Base-by-base conservation (phyloP, 2,113 vertebrate genomes). In the Bettongia penicillata region DNA sequence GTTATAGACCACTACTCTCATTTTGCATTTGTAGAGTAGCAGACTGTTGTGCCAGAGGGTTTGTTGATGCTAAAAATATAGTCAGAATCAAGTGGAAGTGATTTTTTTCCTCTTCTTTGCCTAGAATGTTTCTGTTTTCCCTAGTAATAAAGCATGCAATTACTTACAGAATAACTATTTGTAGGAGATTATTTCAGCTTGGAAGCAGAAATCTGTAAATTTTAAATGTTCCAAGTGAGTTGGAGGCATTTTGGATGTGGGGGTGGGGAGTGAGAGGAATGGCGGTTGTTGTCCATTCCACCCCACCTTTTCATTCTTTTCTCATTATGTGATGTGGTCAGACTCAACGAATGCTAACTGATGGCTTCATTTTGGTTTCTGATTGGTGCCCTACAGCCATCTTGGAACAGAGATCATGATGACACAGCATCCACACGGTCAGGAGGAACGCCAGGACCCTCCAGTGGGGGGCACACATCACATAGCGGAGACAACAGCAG, bases 401-500 rank as follows among this genome's bases (percentile, higher is more conserved):
- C 99, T 98, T 99, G 99, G 99, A 99, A 99, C 99, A 99, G 99
- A 99, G 99, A 99, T 98, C 99, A 99, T 0, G 99, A 99, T 93
- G 99, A 99, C 98, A 99, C 99, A 0, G 99, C 99, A 0, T 99
- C 99, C 5, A 99, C 99, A 0, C 99, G 99, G 95, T 99, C 99
- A 0, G 99, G 99, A 95, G 99, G 99, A 94, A 99, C 99, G 47
- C 99, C 99, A 0, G 99, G 99, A 37, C 99, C 99, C 37, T 99
- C 99, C 98, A 99, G 99, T 5, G 99, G 99, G 7, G 99, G 99
- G 97, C 99, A 99, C 98, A 99, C 99, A 91, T 99, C 99, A 4
- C 99, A 99, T 99, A 99, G 99, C 1, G 99, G 99, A 22, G 99
- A 99, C 98, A 99, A 99, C 99, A 99, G 99, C 99, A 99, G 99